A percentile compares a stretch with the other conserved stretches of the same genome.
phyloP scores from a whole-genome alignment of 2,113 vertebrate species.

The Hypanus sabinus region DNA sequence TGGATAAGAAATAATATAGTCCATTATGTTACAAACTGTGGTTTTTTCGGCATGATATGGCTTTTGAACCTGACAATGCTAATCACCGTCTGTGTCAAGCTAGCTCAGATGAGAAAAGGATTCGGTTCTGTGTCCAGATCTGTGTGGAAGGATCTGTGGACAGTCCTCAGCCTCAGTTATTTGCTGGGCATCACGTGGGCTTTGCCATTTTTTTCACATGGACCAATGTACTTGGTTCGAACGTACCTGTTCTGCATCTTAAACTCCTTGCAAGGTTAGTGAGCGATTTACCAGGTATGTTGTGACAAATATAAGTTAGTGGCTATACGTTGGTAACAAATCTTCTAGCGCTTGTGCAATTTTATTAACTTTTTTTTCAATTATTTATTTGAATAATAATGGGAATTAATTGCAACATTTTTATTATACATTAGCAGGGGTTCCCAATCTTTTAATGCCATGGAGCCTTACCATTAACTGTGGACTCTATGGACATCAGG shows the following conservation, averaged over 20 bases:
- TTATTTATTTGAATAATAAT: no score
- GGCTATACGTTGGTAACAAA: no score
- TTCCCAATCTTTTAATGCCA: no score
- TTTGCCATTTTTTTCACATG: background rate
- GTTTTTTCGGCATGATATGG: background rate
- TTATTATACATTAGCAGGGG: no score
- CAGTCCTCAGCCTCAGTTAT: background rate
- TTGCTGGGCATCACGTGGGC: background rate
- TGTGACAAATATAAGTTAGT: no score
- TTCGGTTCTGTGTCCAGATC: background rate
- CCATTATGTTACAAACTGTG: conserved; percentile 32
- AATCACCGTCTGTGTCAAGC: background rate
- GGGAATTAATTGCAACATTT: no score
- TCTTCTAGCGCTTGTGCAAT: no score
- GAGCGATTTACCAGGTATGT: background rate
- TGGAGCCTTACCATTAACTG: no score
- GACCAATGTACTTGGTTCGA: background rate
- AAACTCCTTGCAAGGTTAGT: conserved; percentile 28
- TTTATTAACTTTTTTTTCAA: no score
- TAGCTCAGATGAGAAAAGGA: background rate
- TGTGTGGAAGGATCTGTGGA: background rate
- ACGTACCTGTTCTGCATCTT: conserved; percentile 16
- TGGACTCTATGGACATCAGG: no score
- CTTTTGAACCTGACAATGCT: background rate
- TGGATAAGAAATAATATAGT: background rate